Conservation (phyloP, 2,113 vertebrate species). For the Sakesphorus luctuosus region DNA sequence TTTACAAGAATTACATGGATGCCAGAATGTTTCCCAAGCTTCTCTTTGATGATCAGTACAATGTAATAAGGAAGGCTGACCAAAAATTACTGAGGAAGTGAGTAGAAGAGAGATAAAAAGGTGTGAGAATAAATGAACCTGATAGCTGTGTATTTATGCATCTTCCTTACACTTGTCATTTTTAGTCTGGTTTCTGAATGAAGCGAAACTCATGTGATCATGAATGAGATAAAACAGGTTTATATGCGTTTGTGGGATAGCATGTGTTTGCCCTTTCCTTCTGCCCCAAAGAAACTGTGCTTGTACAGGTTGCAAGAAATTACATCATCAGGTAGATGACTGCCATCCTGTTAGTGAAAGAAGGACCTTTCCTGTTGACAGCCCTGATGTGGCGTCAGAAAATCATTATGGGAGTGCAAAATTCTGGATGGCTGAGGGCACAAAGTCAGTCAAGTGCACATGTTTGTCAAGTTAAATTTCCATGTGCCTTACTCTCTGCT, state of each 20-base stretch:
- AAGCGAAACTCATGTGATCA: constrained; percentile 34
- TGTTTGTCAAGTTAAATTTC: not conserved
- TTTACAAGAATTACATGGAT: constrained; percentile 16
- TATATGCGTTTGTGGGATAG: not conserved
- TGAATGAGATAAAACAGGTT: constrained; percentile 8
- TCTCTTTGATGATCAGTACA: not conserved
- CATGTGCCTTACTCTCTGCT: not conserved
- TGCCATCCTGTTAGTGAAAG: not conserved
- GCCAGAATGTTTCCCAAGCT: not conserved
- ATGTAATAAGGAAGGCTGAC: not conserved
- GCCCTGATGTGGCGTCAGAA: not conserved
- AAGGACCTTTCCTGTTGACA: not conserved
- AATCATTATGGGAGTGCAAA: not conserved
- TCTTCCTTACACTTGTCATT: not conserved
- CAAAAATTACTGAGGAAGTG: not conserved
- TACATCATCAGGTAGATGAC: not conserved
- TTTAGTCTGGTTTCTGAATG: constrained; percentile 37
- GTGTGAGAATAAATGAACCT: not conserved
- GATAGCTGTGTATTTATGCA: not conserved
- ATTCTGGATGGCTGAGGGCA: not conserved
- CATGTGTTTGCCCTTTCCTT: not conserved
- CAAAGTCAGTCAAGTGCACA: not conserved
- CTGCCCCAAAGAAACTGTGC: not conserved
- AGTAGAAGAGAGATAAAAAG: not conserved
- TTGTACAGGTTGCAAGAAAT: not conserved